Evolutionary conservation across 2,797 vertebrate genomes (phyloP).

Genomic region (Craterocephalus amniculus): DNA sequence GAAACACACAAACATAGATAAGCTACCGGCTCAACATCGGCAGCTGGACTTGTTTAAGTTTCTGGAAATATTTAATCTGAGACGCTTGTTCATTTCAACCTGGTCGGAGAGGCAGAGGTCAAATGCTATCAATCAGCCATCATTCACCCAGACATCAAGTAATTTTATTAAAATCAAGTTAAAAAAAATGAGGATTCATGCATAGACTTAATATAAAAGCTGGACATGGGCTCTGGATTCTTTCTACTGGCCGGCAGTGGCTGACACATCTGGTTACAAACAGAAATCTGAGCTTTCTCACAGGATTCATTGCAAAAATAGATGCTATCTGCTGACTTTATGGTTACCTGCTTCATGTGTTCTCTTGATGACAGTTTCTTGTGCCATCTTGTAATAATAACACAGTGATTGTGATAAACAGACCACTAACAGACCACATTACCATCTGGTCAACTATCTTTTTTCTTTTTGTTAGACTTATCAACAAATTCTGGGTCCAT

Average conservation of each 20-base stretch:
- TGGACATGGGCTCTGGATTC: not conserved
- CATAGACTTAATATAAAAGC: not conserved
- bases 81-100: not conserved
- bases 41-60: not conserved
- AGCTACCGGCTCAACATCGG: not conserved
- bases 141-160: not conserved
- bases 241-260: not conserved
- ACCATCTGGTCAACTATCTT: no score
- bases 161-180: not conserved
- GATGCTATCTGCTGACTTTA: no score
- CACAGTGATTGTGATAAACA: no score
- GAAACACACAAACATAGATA: not conserved
- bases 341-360: no score
- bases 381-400: no score
- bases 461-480: no score
- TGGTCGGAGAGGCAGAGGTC: not conserved
- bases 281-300: not conserved
- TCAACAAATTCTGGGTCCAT: no score
- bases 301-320: no score
- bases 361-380: no score
- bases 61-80: not conserved
- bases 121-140: not conserved
- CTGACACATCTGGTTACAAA: not conserved
- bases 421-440: no score
- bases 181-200: not conserved